phyloP scores from a whole-genome alignment of 2,113 vertebrate species.

The Micronycteris hirsuta region DNA sequence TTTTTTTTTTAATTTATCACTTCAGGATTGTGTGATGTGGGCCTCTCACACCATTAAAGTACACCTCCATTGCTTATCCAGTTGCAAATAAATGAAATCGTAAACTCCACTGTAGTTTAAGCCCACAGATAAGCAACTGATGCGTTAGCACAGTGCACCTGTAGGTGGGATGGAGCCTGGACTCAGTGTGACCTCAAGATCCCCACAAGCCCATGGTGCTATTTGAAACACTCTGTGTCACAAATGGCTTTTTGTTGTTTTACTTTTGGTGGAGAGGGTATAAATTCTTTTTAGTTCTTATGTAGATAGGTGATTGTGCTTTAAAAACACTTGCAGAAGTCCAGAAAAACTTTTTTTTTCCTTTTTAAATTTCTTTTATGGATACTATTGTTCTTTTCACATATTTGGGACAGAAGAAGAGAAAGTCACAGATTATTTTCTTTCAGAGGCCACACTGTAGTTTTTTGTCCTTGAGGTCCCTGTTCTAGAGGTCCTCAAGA shows the following conservation, averaged over 20 bases:
- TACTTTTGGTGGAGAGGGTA: background rate
- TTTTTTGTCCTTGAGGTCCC: background rate
- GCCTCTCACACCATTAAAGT: background rate
- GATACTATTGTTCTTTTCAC: background rate
- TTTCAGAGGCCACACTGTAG: background rate
- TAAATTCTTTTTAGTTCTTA: background rate
- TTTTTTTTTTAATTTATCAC: slow-evolving; percentile 9
- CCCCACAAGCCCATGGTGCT: background rate
- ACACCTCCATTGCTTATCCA: background rate
- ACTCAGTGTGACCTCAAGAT: background rate
- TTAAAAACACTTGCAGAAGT: background rate
- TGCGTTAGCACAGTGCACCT: background rate
- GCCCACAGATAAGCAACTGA: background rate
- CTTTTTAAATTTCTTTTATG: background rate
- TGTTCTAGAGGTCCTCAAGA: background rate
- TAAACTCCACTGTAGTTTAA: background rate
- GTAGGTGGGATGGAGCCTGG: background rate
- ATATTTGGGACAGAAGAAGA: background rate
- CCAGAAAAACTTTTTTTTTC: background rate
- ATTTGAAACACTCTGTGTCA: background rate
- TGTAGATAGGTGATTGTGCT: background rate
- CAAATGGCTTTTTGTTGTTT: background rate
- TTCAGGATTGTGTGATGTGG: background rate
- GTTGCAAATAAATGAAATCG: background rate
- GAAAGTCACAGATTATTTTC: background rate